phyloP scores from a whole-genome alignment of 2,113 vertebrate species.

The Todiramphus saurophagus region DNA sequence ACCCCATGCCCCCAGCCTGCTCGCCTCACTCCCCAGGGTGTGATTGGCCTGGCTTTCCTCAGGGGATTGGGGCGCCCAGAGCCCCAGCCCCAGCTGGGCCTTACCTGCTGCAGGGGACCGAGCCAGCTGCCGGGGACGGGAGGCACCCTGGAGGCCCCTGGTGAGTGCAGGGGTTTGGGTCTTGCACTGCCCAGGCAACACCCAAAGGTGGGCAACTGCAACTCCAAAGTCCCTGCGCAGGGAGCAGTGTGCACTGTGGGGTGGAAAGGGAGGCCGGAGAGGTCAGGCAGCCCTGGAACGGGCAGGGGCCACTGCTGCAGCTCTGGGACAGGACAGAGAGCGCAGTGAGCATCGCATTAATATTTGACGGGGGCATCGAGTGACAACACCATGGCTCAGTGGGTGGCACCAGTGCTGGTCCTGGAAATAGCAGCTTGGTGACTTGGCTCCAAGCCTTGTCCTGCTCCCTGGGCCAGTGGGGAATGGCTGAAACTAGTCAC shows the following conservation, averaged over 20 bases:
- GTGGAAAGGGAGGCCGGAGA: not conserved
- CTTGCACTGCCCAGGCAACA: not conserved
- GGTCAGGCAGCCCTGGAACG: not conserved
- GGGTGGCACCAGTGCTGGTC: not conserved
- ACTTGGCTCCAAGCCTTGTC: not conserved
- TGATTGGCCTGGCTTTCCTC: fast-evolving
- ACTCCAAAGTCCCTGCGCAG: not conserved
- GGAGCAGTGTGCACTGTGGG: fast-evolving
- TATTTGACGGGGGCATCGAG: conserved; percentile 30
- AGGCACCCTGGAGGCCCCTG: not conserved
- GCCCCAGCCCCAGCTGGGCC: not conserved
- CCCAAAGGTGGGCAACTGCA: not conserved
- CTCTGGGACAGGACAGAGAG: not conserved
- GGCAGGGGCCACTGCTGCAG: not conserved
- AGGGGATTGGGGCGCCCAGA: fast-evolving
- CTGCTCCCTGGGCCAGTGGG: not conserved
- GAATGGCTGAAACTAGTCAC: not conserved
- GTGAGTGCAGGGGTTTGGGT: not conserved
- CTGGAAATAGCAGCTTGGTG: not conserved
- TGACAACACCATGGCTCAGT: not conserved
- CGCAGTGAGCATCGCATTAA: not conserved
- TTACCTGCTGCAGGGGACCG: not conserved
- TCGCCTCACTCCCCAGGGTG: fast-evolving
- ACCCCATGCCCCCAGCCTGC: fast-evolving
- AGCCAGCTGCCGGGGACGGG: not conserved